Base-by-base conservation (phyloP, 2,113 vertebrate species). In the Istiophorus platypterus region DNA sequence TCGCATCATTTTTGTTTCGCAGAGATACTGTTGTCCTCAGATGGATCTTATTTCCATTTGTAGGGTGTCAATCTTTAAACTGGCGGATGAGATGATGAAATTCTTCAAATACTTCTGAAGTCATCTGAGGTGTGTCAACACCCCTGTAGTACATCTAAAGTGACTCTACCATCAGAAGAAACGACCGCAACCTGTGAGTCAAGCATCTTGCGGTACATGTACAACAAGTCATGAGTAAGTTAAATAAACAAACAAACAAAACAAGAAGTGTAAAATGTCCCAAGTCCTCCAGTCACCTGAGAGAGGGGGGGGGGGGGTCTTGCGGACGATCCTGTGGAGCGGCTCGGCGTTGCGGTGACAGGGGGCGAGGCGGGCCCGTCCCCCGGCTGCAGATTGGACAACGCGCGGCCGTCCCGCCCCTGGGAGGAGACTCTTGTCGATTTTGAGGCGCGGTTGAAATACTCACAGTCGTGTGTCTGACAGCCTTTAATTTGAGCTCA, bases 381-480 rank as follows among this genome's bases (percentile, higher is more conserved):
- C 84, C 74, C 76, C 59, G 13, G 63, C 37, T 63, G 27, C 85
- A 18, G 80, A 95, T 94, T 94, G 93, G 92, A 45, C 67, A 22
- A 2, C 37, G 26, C 14, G 10, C 31, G 34, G 8, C 4, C 9
- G 82, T 12, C 89, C 82, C 94, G 94, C 95, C 93, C 76, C 51
- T 87, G 89, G 95, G 95, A 64, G 94, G 94, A 82, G 92, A 57
- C 84, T 90, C 3, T 1, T 74, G 78, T 88, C 79, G 91, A 90
- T 88, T 94, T 92, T 88, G 92, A 93, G 92, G 90, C 92, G 88
- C 91, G 81, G 92, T 93, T 93, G 90, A 94, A 94, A 92, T 92
- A 94, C 86, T 86, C 92, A 87, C 90, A 87, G 91, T 78, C 77
- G 65, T 81, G 78, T 89, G 84, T 78, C 77, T 69, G 56, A 72